Percentiles rank a stretch among this genome's conserved stretches.
Evolutionary conservation across 2,888 invertebrate genomes (phyloP).

Genomic region (Cerceris ruficornis): DNA sequence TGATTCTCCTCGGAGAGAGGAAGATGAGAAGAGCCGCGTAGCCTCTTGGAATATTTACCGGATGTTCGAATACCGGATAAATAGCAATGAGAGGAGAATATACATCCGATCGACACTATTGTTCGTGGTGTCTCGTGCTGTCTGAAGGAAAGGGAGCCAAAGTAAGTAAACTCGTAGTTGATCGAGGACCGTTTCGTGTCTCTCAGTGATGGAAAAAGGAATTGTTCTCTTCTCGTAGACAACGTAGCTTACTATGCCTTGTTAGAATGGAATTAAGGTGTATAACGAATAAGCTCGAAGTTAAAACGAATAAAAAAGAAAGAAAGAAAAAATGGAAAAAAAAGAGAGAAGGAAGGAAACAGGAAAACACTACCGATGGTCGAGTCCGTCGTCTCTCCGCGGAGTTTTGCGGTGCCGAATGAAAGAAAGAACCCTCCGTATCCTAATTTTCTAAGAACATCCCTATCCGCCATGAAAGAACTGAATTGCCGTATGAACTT

Average conservation of each 20-base stretch:
- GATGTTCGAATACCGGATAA: not conserved
- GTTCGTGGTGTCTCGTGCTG: constrained; percentile 36
- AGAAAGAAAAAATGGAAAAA: not conserved
- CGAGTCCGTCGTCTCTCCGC: too few relatives aligned
- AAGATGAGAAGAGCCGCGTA: not conserved
- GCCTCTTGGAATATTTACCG: constrained; percentile 27
- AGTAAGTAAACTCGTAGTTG: constrained; percentile 34
- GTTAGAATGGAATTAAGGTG: constrained; percentile 52
- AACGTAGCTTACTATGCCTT: constrained; percentile 69
- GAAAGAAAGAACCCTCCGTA: not conserved
- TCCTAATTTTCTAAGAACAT: constrained; percentile 15
- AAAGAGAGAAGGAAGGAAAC: not conserved
- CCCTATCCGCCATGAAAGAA: constrained; percentile 1
- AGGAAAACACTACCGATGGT: not conserved
- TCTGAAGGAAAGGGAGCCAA: constrained; percentile 22
- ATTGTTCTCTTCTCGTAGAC: constrained; percentile 71
- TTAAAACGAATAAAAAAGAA: constrained; percentile 8
- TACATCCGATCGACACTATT: not conserved
- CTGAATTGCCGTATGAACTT: too few relatives aligned
- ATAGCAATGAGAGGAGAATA: not conserved
- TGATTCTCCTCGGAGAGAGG: too few relatives aligned
- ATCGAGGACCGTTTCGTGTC: constrained; percentile 53
- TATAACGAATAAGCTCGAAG: constrained; percentile 18
- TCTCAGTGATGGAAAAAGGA: constrained; percentile 69
- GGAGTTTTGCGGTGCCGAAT: not conserved